Conservation (phyloP, 2,113 vertebrate genomes). For the Festucalex cinctus region DNA sequence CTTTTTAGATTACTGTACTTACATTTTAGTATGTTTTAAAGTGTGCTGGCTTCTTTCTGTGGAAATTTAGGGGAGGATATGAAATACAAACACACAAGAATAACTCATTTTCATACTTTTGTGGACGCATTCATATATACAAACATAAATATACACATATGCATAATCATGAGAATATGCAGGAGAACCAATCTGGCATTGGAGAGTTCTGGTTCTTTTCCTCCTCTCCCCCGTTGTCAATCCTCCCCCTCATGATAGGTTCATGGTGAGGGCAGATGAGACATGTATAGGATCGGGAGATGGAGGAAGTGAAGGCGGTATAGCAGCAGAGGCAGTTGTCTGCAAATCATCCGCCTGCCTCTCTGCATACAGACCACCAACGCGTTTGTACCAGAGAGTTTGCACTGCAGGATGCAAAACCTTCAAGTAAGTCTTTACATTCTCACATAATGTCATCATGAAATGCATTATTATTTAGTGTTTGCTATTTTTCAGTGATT, state of each 20-base stretch:
- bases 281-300: slow-evolving; percentile 30
- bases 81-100: background rate
- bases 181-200: background rate
- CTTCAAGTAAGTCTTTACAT: background rate
- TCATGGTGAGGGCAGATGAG: slow-evolving; percentile 59
- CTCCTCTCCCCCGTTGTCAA: slow-evolving; percentile 11
- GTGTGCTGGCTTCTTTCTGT: background rate
- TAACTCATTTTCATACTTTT: background rate
- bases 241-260: slow-evolving; percentile 52
- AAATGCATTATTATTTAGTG: too few species aligned
- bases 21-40: background rate
- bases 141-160: background rate
- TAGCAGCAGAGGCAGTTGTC: slow-evolving; percentile 44
- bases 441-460: background rate
- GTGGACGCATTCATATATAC: background rate
- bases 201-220: slow-evolving; percentile 20
- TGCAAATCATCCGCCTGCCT: slow-evolving; percentile 56
- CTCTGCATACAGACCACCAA: slow-evolving; percentile 33
- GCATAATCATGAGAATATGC: background rate
- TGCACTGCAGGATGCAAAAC: background rate
- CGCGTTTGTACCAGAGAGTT: background rate
- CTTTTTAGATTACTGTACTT: background rate
- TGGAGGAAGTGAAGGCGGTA: slow-evolving; percentile 40
- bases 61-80: background rate
- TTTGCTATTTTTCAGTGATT: too few species aligned